Evolutionary conservation across 2,113 vertebrate genomes (phyloP).

Genomic region (Neogale vison): DNA sequence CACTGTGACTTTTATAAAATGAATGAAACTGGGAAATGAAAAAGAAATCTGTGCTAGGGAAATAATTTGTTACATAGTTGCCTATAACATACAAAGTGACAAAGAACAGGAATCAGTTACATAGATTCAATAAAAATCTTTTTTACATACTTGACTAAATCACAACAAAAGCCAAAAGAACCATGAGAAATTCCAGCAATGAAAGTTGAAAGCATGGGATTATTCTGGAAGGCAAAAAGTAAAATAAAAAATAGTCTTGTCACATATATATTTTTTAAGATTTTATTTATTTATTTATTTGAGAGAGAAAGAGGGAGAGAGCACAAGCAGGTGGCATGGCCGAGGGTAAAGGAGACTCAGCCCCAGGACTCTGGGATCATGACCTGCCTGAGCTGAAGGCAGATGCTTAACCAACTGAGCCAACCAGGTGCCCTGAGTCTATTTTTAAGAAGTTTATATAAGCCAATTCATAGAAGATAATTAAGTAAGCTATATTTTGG

Average conservation of each 20-base stretch:
- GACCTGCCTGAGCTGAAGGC: neutral
- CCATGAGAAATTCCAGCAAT: neutral
- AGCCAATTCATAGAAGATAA: slow-evolving; percentile 4
- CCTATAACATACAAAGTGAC: slow-evolving; percentile 41
- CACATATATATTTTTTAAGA: too few species aligned
- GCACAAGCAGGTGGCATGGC: neutral
- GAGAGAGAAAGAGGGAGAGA: neutral
- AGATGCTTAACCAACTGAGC: neutral
- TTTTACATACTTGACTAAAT: slow-evolving; percentile 7
- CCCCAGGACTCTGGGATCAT: too few species aligned
- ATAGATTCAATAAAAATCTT: neutral
- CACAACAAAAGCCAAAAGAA: neutral
- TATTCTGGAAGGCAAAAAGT: neutral
- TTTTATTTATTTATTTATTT: neutral
- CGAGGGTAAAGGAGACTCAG: too few species aligned
- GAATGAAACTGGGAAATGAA: slow-evolving; percentile 25
- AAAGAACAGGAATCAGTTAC: slow-evolving; percentile 13
- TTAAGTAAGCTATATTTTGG: neutral
- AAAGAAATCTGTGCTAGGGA: neutral
- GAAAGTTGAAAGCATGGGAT: neutral
- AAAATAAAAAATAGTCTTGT: neutral
- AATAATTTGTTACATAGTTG: slow-evolving; percentile 37
- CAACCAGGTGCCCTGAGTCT: neutral
- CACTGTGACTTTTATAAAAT: slow-evolving; percentile 52
- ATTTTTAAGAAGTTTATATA: neutral